phyloP scores from a whole-genome alignment of 1,140 invertebrate species.

The Drosophila watanabei region DNA sequence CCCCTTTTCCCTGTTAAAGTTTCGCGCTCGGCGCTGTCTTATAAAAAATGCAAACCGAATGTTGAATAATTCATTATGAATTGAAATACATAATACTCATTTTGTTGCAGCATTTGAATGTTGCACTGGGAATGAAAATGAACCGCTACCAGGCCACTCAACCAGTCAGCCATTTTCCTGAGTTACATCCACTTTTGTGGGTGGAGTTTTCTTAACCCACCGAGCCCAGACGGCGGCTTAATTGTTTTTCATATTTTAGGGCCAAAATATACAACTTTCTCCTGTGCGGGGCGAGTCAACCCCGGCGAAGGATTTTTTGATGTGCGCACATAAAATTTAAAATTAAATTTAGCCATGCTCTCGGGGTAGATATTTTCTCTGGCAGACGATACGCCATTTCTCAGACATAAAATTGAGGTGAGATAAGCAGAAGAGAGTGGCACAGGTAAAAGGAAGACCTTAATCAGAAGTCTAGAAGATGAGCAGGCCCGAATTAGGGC shows the following conservation, averaged over 20 bases:
- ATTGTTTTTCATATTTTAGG: slow-evolving; percentile 82
- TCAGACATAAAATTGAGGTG: slow-evolving; percentile 34
- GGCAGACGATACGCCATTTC: slow-evolving; percentile 69
- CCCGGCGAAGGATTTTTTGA: slow-evolving; percentile 68
- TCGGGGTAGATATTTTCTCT: slow-evolving; percentile 58
- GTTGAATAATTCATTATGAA: slow-evolving; percentile 77
- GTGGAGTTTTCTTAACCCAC: slow-evolving; percentile 19
- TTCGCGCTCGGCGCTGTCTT: slow-evolving; percentile 40
- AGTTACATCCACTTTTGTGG: neutral
- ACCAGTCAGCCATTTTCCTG: slow-evolving; percentile 61
- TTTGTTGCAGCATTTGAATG: slow-evolving; percentile 70
- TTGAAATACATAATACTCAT: slow-evolving; percentile 82
- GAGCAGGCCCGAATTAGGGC: slow-evolving; percentile 31
- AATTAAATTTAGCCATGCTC: slow-evolving; percentile 73
- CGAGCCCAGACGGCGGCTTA: slow-evolving; percentile 62
- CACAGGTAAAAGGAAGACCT: slow-evolving; percentile 22
- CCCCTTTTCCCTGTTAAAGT: slow-evolving; percentile 30
- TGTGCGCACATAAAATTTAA: slow-evolving; percentile 80
- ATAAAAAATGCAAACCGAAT: slow-evolving; percentile 71
- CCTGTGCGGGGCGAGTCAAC: slow-evolving; percentile 11
- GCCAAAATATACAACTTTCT: slow-evolving; percentile 61
- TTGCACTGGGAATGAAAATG: slow-evolving; percentile 40
- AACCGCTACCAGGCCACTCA: slow-evolving; percentile 41
- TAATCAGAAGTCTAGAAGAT: slow-evolving; percentile 35
- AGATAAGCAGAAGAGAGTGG: slow-evolving; percentile 16